These are phyloP conservation scores for Lamellibrachia luymesi DNA, from an alignment of 1,140 invertebrate species.

Conservation along the genomic window DNA sequence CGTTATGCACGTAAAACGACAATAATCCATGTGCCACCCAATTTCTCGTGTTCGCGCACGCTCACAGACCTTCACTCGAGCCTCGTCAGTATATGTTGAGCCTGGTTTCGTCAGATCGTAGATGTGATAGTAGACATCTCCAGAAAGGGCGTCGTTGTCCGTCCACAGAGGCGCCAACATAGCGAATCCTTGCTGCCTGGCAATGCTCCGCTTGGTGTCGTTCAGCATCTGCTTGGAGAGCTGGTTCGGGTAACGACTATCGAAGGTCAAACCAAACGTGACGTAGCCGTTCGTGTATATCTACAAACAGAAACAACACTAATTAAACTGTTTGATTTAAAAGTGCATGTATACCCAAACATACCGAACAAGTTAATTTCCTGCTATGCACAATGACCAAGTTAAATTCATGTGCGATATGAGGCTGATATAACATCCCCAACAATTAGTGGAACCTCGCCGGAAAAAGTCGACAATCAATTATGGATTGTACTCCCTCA, in stretches of 20 bases:
- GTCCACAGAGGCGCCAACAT: neutral
- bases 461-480: no score
- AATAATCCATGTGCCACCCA: no score
- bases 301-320: neutral
- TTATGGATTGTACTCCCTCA: no score
- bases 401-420: no score
- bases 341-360: neutral
- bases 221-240: neutral
- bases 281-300: neutral
- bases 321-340: neutral
- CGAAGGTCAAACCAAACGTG: neutral
- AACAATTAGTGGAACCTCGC: no score
- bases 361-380: neutral
- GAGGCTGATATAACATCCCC: no score
- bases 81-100: neutral
- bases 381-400: neutral
- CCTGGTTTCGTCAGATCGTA: neutral
- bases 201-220: neutral
- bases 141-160: neutral
- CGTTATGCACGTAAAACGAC: no score
- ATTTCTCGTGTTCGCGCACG: neutral
- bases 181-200: neutral
- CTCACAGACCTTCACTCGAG: neutral
- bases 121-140: neutral
- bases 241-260: neutral